phyloP scores from a whole-genome alignment of 30 jellyfish, hydroid and myxozoan species.

The Morbakka virulenta region DNA sequence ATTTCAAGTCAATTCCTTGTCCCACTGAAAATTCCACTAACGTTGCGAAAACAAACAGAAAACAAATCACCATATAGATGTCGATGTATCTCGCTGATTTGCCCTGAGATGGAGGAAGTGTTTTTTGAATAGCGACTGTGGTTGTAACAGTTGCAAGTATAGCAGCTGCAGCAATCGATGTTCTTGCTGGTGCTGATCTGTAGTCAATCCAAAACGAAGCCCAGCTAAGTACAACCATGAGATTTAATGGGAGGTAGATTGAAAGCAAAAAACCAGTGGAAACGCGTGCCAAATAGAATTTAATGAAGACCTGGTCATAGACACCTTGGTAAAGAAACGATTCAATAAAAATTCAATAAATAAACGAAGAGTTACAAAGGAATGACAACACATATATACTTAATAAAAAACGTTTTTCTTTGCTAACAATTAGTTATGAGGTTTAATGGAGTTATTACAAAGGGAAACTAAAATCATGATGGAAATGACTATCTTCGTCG shows the following conservation, averaged over 20 bases:
- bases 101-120: background rate
- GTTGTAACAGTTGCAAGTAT: constrained; percentile 14
- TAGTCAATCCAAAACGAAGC: constrained; percentile 52
- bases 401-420: too few relatives aligned
- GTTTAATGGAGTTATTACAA: too few relatives aligned
- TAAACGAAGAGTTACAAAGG: too few relatives aligned
- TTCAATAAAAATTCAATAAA: too few relatives aligned
- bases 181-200: constrained; percentile 66
- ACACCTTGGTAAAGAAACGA: too few relatives aligned
- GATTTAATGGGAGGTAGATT: constrained; percentile 46
- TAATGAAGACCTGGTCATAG: constrained; percentile 24
- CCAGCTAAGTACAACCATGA: constrained; percentile 60
- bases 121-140: constrained; percentile 11
- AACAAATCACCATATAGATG: constrained; percentile 44
- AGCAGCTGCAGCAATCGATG: constrained; percentile 33
- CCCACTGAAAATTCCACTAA: constrained; percentile 59
- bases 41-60: constrained; percentile 40
- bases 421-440: too few relatives aligned
- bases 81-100: constrained; percentile 18
- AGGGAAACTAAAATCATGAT: too few relatives aligned
- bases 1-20: constrained; percentile 41
- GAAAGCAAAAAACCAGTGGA: constrained; percentile 10
- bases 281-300: constrained; percentile 37
- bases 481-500: too few relatives aligned
- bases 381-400: too few relatives aligned